phyloP scores from a whole-genome alignment of 53 echinoderm and acorn worm genomes.

The Echinarachnius parma region DNA sequence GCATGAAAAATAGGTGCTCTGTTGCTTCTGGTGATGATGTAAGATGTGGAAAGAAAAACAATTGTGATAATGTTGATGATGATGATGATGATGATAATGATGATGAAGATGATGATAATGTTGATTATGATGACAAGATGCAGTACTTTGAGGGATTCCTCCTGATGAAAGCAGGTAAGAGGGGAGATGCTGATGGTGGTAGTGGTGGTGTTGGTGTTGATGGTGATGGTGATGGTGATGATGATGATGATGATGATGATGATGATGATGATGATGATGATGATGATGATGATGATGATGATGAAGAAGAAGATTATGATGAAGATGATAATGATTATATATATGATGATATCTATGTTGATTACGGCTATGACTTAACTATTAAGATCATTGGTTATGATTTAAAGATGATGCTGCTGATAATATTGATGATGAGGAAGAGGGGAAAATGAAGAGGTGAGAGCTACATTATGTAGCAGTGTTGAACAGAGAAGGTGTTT shows the following conservation, averaged over 20 bases:
- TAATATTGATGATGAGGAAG: conserved; percentile 7
- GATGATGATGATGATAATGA: neutral
- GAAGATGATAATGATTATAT: neutral
- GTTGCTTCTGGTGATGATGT: too few species aligned
- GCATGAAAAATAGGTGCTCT: too few species aligned
- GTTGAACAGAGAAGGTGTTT: too few species aligned
- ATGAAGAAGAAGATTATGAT: neutral
- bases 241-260: conserved; percentile 8
- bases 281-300: conserved; percentile 21
- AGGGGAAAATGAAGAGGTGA: neutral
- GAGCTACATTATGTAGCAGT: neutral
- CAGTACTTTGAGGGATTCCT: too few species aligned
- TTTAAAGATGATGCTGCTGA: neutral
- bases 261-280: conserved; percentile 6
- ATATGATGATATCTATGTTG: conserved; percentile 5
- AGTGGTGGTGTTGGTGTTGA: too few species aligned
- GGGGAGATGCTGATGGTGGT: too few species aligned
- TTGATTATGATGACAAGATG: neutral
- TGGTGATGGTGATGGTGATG: conserved; percentile 8
- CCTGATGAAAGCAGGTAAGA: too few species aligned
- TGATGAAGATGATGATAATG: neutral
- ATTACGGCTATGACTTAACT: too few species aligned
- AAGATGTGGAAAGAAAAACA: too few species aligned
- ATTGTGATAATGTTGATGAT: too few species aligned
- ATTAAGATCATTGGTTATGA: too few species aligned